These are phyloP conservation scores for Calephelis perditalis DNA, from an alignment of 2,888 invertebrate genomes.

Conservation along the genomic window DNA sequence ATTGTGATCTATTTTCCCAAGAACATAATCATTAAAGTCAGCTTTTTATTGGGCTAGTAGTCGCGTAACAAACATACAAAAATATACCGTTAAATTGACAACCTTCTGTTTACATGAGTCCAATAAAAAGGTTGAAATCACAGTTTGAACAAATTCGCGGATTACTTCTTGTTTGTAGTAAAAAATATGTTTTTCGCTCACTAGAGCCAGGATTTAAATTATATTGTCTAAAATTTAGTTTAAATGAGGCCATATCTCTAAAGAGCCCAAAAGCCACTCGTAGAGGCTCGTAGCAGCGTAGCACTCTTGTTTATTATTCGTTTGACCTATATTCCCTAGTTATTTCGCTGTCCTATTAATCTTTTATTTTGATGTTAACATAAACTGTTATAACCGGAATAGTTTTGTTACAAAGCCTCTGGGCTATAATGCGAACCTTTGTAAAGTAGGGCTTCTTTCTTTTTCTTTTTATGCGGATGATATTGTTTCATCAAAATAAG, in stretches of 20 bases:
- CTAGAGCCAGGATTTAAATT: slow-evolving; percentile 7
- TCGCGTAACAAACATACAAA: too few relatives aligned
- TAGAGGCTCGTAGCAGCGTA: slow-evolving; percentile 9
- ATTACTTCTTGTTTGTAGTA: slow-evolving; percentile 19
- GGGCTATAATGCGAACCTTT: slow-evolving; percentile 1
- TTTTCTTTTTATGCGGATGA: not conserved
- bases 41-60: too few relatives aligned
- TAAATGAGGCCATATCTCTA: slow-evolving; percentile 12
- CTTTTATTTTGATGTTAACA: slow-evolving; percentile 10
- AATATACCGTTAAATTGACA: too few relatives aligned
- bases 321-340: slow-evolving; percentile 7
- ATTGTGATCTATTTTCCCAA: too few relatives aligned
- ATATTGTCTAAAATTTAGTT: slow-evolving; percentile 12
- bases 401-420: slow-evolving; percentile 3
- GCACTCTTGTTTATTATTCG: slow-evolving; percentile 11
- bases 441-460: not conserved
- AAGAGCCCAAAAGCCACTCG: slow-evolving; percentile 12
- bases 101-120: too few relatives aligned
- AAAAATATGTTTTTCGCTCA: slow-evolving; percentile 13
- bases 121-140: too few relatives aligned
- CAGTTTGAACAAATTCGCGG: too few relatives aligned
- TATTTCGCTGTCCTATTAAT: slow-evolving; percentile 12
- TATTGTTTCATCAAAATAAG: not conserved
- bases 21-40: too few relatives aligned
- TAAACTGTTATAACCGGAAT: slow-evolving; percentile 9